Evolutionary conservation across 1,140 invertebrate species (phyloP), one percentile per base, ranked within the genome.

Genomic region (Arctopsyche grandis): DNA sequence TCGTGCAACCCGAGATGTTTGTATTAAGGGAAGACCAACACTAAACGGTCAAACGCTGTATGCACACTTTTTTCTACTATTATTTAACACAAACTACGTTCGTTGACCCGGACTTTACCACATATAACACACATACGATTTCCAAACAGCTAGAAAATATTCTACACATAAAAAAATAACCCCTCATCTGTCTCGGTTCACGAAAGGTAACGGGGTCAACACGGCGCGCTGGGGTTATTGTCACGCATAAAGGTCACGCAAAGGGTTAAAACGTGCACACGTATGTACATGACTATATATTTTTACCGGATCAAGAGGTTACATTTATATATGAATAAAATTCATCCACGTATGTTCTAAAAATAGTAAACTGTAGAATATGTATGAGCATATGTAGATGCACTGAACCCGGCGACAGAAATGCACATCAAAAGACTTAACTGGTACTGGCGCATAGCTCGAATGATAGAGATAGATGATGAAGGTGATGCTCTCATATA

Each of bases 1-100:
- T 73, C 69, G 52, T 79, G 77, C 77, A 79, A 79, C 78, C 60
- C 16, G 78, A 79, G 71, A 79, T 66, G 69, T 69, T 77, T 38
- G 29, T 7, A 38, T 7, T 38, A 38, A 38, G 29, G 29, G 29
- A 38, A 38, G 29, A 38, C 29, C 29, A 38, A 38, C 29, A 38
- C 29, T 7, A 38, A 38, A 38, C 29, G 29, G 29, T 38, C 29
- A 38, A 38, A 38, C 29, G 29, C 7, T 38, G 29, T 1, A 1
- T 38, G 29, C 7, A n/a, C n/a, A n/a, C 7, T 38, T 38, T 38
- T 38, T 38, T 38, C 7, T 38, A 38, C 3, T 38, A 38, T 38
- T 38, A 38, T 38, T 38, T 38, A 38, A 38, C 7, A 38, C 29
- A 38, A 38, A 38, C 29, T 38, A 38, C 29, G 29, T 38, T 7